Base-by-base conservation (phyloP, 1,140 invertebrate species). In the Daktulosphaira vitifoliae region DNA sequence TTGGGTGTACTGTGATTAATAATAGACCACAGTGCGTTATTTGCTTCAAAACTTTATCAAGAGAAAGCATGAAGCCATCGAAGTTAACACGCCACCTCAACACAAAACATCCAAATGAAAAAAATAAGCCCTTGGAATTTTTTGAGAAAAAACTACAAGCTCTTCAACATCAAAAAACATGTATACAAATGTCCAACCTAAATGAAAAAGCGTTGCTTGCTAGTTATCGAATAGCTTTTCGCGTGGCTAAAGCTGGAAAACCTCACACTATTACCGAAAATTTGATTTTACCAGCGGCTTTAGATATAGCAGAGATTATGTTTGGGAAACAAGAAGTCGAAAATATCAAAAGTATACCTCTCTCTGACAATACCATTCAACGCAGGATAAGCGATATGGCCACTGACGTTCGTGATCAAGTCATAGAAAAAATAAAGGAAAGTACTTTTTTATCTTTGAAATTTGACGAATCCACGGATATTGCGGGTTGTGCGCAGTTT, bases 401-500 rank as follows among this genome's bases (percentile, higher is more conserved):
- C 11, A 16, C 13, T 9, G 3, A 49, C 26, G 18, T 46, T 20
- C 18, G 22, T 20, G 6, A 20, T 16, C 44, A 46, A 46, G 3
- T 46, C 22, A 49, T 25, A 49, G 22, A 49, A 49, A 8, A 50
- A 26, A 50, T 26, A 50, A 50, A 26, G n/a, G 26, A 50, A 26
- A 26, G 13, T 26, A 0, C 18, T 50, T 8, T 26, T 50, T 25
- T 46, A 2, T 46, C 44, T 46, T 46, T 46, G 11, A 16, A 46
- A 22, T 20, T 46, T 46, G 18, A 46, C 18, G 44, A 46, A 20
- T 20, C 7, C 44, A 46, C 18, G 6, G 44, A 46, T 46, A 46
- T 46, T 46, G 44, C 18, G 22, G 22, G 22, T 2, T 3, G 22
- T 20, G 44, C 18, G 18, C 18, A 7, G n/a, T n/a, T n/a, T n/a